phyloP scores from a whole-genome alignment of 2,888 invertebrate genomes.

The Neoitamus cyanurus region DNA sequence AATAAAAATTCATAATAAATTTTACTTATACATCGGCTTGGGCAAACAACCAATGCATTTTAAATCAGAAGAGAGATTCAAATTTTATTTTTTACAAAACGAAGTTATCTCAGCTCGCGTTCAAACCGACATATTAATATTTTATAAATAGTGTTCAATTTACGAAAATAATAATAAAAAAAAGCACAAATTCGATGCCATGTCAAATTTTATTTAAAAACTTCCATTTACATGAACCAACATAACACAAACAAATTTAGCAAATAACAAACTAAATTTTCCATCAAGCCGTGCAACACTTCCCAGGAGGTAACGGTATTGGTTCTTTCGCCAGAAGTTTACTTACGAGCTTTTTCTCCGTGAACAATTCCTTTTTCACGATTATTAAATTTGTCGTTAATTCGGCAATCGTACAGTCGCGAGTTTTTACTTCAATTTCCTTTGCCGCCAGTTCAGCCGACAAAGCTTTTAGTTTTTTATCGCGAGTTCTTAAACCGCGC shows the following conservation, averaged over 20 bases:
- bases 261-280: too few relatives aligned
- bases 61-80: too few relatives aligned
- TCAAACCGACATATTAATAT: too few relatives aligned
- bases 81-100: too few relatives aligned
- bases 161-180: too few relatives aligned
- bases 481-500: conserved; percentile 56
- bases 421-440: conserved; percentile 61
- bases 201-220: neutral
- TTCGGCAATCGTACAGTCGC: conserved; percentile 60
- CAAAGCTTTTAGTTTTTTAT: conserved; percentile 60
- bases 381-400: conserved; percentile 55
- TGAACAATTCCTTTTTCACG: conserved; percentile 47
- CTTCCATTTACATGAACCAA: neutral
- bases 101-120: too few relatives aligned
- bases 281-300: neutral
- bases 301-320: neutral
- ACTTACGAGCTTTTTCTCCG: conserved; percentile 6
- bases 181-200: neutral
- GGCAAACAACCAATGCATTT: too few relatives aligned
- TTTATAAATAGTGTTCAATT: too few relatives aligned
- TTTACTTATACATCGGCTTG: too few relatives aligned
- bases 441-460: conserved; percentile 62
- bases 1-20: too few relatives aligned
- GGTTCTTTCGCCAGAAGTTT: neutral
- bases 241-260: neutral